phyloP scores from a whole-genome alignment of 1,140 invertebrate genomes.

The Panagrolaimus sp. region DNA sequence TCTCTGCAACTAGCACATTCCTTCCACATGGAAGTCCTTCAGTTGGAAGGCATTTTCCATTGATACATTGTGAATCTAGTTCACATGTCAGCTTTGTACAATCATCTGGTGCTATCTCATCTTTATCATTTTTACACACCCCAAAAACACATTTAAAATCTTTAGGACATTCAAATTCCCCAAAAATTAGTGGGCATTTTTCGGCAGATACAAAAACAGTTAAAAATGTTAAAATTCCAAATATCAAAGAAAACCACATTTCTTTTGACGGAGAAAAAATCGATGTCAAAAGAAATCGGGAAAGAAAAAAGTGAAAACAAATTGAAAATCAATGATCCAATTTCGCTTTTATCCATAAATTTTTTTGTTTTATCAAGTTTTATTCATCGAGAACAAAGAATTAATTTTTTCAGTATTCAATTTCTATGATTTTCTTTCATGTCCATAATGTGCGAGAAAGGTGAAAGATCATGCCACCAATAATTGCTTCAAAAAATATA shows the following conservation, averaged over 20 bases:
- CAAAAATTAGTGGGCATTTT: constrained; percentile 47
- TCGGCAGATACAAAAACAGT: constrained; percentile 3
- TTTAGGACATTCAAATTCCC: constrained; percentile 51
- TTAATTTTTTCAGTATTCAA: no score
- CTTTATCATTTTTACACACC: constrained; percentile 36
- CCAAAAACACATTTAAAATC: constrained; percentile 42
- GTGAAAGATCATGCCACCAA: no score
- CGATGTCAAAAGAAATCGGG: no score
- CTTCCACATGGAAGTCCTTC: constrained; percentile 40
- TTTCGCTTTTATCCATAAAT: no score
- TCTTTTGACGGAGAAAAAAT: no score
- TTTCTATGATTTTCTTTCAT: no score
- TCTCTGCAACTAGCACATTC: constrained; percentile 49
- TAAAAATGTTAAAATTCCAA: neutral
- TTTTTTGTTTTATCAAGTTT: no score
- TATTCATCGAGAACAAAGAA: no score
- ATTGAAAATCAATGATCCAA: no score
- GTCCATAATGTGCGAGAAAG: no score
- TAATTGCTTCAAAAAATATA: no score
- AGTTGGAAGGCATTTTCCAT: constrained; percentile 41
- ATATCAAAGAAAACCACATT: neutral
- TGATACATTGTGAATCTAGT: constrained; percentile 41
- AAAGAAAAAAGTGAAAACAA: no score
- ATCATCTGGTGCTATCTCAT: constrained; percentile 25
- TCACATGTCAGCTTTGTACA: constrained; percentile 41